A percentile compares a stretch with the other conserved stretches of the same genome.
Conservation (phyloP, 2,797 vertebrate genomes). For the Falco novaeseelandiae region DNA sequence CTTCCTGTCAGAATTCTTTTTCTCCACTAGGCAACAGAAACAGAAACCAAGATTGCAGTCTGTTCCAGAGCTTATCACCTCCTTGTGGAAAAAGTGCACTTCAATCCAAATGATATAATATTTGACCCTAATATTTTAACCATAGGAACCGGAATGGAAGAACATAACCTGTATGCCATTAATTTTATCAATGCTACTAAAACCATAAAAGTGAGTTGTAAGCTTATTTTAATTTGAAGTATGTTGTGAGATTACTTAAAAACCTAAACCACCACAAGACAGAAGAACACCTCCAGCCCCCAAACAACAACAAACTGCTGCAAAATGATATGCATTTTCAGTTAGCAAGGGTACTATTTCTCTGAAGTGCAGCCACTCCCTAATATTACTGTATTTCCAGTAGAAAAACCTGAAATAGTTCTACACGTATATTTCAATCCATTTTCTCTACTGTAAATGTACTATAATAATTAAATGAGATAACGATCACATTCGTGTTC, state of each 20-base stretch:
- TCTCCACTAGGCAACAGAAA: constrained; percentile 87
- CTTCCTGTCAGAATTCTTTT: constrained; percentile 8
- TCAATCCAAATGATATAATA: constrained; percentile 94
- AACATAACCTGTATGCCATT: constrained; percentile 90
- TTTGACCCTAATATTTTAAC: constrained; percentile 98
- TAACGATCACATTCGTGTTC: neutral
- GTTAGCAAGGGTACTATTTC: neutral
- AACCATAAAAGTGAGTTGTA: constrained; percentile 87
- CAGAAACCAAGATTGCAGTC: constrained; percentile 86
- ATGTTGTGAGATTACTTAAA: neutral
- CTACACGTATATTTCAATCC: neutral
- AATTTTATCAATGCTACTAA: constrained; percentile 90
- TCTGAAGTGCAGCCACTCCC: neutral
- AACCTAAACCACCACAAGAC: neutral
- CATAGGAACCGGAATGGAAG: constrained; percentile 97
- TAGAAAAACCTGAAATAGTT: neutral
- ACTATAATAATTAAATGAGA: neutral
- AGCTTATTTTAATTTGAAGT: neutral
- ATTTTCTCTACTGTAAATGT: neutral
- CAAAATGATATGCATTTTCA: neutral
- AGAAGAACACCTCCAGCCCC: accelerated
- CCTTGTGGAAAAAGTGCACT: constrained; percentile 83
- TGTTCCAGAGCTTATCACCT: constrained; percentile 91
- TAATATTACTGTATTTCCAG: neutral
- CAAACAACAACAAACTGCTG: neutral